Base-by-base conservation (phyloP, 2,888 invertebrate genomes). In the Mycalesis mineus region DNA sequence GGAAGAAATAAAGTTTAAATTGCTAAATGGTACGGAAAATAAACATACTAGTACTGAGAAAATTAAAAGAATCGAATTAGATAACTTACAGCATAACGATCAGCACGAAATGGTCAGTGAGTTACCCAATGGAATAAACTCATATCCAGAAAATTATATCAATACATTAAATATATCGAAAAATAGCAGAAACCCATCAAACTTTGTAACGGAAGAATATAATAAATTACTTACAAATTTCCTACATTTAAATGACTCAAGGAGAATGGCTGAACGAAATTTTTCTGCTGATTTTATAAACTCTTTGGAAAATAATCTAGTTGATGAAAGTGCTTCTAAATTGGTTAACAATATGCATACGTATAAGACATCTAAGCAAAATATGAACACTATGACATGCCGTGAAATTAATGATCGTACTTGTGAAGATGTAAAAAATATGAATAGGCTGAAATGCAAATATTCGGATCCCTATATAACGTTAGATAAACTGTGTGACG, bases 401-500 rank as follows among this genome's bases (percentile, higher is more conserved):
- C 31, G 51, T 36, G 28, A 54, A 11, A 39, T 48, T 7, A 47
- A 41, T 36, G 59, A 68, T 13, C 63, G 67, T 47, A 70, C 71
- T 40, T 86, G 87, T 62, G 31, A 57, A 3, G 67, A 71, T 40
- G 72, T 86, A 40, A 68, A 71, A 62, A 52, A 61, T n/a, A 65
- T 87, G 49, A 73, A 74, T 63, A 68, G 65, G 59, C 66, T 82
- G 37, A 60, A 64, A 33, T 88, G 87, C 66, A 59, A 58, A 8
- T 67, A 69, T 50, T 74, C 71, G 33, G 68, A 71, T 47, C 66
- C 53, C 33, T 60, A 55, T 39, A 50, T 84, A 37, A 57, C 71
- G 7, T 60, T 84, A 44, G 67, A 71, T 51, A 73, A 77, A 57
- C 64, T 88, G 22, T 88, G 87, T 60, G 72, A 88, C 63, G 80